phyloP scores from a whole-genome alignment of 2,888 invertebrate genomes.

The Lasiommata megera region DNA sequence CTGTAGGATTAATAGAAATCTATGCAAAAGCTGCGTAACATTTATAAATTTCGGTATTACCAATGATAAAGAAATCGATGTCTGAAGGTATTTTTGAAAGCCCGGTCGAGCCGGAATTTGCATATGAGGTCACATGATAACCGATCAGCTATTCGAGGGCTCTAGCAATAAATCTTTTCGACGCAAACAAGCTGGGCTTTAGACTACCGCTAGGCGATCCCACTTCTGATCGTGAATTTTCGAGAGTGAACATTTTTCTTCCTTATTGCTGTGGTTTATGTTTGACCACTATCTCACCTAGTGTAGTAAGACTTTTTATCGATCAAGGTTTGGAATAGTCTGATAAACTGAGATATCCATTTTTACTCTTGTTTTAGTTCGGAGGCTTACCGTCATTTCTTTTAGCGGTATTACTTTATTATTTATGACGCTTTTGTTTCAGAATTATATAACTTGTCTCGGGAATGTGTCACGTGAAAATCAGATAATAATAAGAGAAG shows the following conservation, averaged over 20 bases:
- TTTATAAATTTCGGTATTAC: neutral
- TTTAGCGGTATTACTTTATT: too few species aligned
- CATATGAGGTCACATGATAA: slow-evolving; percentile 3
- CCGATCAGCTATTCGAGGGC: slow-evolving; percentile 1
- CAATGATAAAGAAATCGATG: neutral
- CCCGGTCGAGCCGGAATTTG: neutral
- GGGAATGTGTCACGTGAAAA: too few species aligned
- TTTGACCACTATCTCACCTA: neutral
- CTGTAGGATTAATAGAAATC: too few species aligned
- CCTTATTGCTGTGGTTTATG: neutral
- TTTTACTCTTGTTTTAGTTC: too few species aligned
- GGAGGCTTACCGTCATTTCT: too few species aligned
- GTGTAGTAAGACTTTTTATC: too few species aligned
- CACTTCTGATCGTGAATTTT: neutral
- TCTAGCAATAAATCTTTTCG: neutral
- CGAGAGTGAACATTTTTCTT: neutral
- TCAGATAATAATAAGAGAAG: too few species aligned
- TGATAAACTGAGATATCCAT: too few species aligned
- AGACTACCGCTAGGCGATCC: neutral
- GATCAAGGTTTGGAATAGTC: too few species aligned
- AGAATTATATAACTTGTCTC: too few species aligned
- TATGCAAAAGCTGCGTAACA: too few species aligned
- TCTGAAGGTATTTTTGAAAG: neutral
- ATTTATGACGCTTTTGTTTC: too few species aligned
- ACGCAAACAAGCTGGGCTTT: neutral